These are phyloP conservation scores for Andrena dorsata DNA, from an alignment of 2,888 invertebrate species.

Conservation along the genomic window DNA sequence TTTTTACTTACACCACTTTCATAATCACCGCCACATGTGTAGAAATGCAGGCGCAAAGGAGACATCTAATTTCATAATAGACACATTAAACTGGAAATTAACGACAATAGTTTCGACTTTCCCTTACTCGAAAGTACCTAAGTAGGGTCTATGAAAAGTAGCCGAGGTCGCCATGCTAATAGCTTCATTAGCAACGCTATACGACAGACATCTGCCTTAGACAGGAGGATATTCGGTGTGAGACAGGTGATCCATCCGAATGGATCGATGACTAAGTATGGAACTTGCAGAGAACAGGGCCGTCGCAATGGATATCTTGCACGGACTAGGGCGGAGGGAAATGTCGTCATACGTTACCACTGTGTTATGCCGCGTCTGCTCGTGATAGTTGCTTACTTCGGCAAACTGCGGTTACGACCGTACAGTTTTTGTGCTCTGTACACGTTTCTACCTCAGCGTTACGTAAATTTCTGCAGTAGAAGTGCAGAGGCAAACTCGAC, in stretches of 20 bases:
- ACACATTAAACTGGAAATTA: too few species aligned
- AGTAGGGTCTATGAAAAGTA: neutral
- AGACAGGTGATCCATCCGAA: neutral
- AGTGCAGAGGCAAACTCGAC: neutral
- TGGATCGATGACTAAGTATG: slow-evolving; percentile 9
- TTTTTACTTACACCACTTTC: too few species aligned
- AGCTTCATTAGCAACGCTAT: neutral
- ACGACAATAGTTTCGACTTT: too few species aligned
- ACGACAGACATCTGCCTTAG: slow-evolving; percentile 2
- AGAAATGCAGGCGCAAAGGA: too few species aligned
- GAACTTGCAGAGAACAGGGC: neutral
- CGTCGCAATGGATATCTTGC: neutral
- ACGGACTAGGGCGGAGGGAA: neutral
- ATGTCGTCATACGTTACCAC: slow-evolving; percentile 1
- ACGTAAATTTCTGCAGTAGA: neutral
- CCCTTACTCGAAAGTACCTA: neutral
- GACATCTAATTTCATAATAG: too few species aligned
- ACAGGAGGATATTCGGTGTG: slow-evolving; percentile 1
- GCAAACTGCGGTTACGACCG: neutral
- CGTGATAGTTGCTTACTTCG: neutral
- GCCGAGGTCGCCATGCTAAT: neutral
- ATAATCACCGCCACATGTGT: too few species aligned
- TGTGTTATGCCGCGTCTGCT: neutral
- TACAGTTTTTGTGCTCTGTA: neutral
- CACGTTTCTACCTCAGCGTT: neutral